Evolutionary conservation across 2,113 vertebrate genomes (phyloP), one percentile per base, ranked within the genome.

Genomic region (Gambusia affinis): DNA sequence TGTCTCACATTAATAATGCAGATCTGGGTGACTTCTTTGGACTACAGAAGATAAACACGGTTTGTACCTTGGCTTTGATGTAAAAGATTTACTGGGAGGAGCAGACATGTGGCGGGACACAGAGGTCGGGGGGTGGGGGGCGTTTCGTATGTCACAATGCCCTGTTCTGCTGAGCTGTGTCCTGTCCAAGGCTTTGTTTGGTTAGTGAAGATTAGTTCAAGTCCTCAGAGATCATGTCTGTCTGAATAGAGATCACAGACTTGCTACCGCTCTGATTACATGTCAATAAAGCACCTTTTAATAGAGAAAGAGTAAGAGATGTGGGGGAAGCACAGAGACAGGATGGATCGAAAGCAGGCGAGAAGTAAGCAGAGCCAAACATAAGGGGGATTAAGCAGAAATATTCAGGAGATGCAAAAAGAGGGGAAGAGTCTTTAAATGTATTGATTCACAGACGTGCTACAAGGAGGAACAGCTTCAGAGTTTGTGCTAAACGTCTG

Each of bases 11-110:
- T 76, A 81, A 78, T 61, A 35, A 64, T 3, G 57, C 69, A 29
- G 81, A 79, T 86, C 66, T 61, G 77, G 82, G 87, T 66, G 84
- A 89, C 70, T 80, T 94, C 93, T 94, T 93, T 94, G 92, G 94
- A 92, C 91, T 71, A 64, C 81, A 67, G 75, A 19, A 89, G 83
- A 89, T 83, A 57, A 24, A 57, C 22, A 76, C 76, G 84, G 87
- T 83, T 79, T 91, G 93, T 93, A 93, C 92, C 92, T 93, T 95
- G 92, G 89, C 92, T 89, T 85, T 44, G 79, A 81, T 81, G 73
- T 35, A 60, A 24, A 37, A 1, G 66, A 57, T 6, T 24, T 57
- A 60, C 42, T 60, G n/a, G 54, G 82, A 54, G 64, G 44, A 4
- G 22, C 54, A 60, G 64, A 29, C n/a, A 33, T n/a, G 44, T 12